Conservation (phyloP, 2,888 invertebrate genomes). For the Mantis religiosa region DNA sequence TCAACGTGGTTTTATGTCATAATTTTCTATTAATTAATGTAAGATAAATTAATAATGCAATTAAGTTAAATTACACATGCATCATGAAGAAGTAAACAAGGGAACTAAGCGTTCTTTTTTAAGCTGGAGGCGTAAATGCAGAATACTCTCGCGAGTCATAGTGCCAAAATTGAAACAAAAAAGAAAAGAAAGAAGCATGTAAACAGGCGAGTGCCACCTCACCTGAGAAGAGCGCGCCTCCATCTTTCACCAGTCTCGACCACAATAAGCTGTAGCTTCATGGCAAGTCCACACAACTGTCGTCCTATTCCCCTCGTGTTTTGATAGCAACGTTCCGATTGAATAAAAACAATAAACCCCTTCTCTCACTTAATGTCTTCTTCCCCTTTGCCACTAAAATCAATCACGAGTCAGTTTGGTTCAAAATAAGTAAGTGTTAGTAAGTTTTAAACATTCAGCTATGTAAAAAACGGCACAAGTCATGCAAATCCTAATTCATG, state of each 20-base stretch:
- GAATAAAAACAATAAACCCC: neutral
- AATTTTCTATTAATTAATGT: no score
- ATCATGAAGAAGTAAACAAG: neutral
- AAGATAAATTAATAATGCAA: no score
- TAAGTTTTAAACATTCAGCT: neutral
- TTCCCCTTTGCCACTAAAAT: neutral
- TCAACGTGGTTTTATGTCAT: no score
- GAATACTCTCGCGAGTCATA: neutral
- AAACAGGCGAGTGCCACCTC: constrained; percentile 3
- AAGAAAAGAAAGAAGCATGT: neutral
- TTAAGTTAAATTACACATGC: neutral
- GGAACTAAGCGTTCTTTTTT: neutral
- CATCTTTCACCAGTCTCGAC: constrained; percentile 51
- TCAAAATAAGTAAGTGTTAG: neutral
- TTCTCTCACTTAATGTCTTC: neutral
- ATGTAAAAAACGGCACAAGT: neutral
- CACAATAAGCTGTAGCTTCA: constrained; percentile 50
- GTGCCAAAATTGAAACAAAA: neutral
- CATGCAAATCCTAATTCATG: neutral
- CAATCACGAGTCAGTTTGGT: neutral
- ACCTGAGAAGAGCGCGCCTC: constrained; percentile 44
- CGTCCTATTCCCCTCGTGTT: neutral
- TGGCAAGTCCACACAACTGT: constrained; percentile 33
- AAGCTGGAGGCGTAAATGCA: neutral
- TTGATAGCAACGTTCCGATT: neutral